phyloP scores from a whole-genome alignment of 2,113 vertebrate genomes.

The Gambusia affinis region DNA sequence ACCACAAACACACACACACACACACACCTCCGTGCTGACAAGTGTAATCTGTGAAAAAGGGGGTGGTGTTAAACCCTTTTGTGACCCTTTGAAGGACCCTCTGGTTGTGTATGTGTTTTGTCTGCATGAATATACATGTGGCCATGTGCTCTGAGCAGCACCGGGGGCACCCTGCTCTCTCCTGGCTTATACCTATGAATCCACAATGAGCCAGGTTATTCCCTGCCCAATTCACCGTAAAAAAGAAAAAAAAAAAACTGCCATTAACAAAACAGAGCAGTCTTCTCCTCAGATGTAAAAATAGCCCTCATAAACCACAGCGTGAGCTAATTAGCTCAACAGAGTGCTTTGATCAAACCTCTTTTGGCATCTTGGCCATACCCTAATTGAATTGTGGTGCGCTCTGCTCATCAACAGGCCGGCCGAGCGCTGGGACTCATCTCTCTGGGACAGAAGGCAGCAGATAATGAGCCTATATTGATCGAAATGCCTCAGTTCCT shows the following conservation, averaged over 20 bases:
- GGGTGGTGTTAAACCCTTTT: conserved; percentile 42
- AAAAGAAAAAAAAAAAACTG: conserved; percentile 23
- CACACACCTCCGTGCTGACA: conserved; percentile 41
- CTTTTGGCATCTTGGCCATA: conserved; percentile 65
- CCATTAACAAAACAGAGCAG: conserved; percentile 68
- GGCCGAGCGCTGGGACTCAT: conserved; percentile 58
- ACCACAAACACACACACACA: conserved; percentile 6
- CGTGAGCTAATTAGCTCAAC: conserved; percentile 63
- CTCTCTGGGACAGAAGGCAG: conserved; percentile 68
- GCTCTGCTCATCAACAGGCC: conserved; percentile 67
- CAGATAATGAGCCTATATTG: conserved; percentile 77
- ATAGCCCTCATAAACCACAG: conserved; percentile 57
- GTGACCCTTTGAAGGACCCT: conserved; percentile 51
- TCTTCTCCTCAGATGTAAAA: conserved; percentile 68
- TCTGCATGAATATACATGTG: conserved; percentile 50
- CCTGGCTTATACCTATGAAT: conserved; percentile 57
- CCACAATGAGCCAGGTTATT: conserved; percentile 66
- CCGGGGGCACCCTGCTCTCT: conserved; percentile 16
- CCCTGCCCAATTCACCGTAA: conserved; percentile 63
- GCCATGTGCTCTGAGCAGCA: conserved; percentile 22
- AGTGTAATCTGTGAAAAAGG: conserved; percentile 50
- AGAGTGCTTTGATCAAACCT: conserved; percentile 75
- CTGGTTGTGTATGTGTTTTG: conserved; percentile 12
- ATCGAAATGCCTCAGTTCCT: conserved; percentile 60
- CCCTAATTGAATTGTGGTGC: conserved; percentile 71